A percentile compares a stretch with the other conserved stretches of the same genome.
These are phyloP conservation scores for Cyphomyrus discorhynchus DNA, from an alignment of 2,113 vertebrate genomes.

Conservation along the genomic window DNA sequence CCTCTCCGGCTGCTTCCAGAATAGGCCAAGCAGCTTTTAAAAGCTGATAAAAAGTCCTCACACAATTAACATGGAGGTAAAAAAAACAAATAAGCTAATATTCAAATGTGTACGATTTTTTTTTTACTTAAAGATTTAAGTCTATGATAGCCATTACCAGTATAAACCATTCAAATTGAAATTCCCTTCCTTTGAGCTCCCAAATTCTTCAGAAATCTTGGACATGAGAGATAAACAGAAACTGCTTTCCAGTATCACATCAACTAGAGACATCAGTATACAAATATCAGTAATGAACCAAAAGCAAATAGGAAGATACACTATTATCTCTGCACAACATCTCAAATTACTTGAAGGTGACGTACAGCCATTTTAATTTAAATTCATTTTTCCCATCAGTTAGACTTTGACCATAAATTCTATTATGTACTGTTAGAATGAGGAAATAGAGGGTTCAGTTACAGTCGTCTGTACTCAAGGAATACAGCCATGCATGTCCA, in stretches of 20 bases:
- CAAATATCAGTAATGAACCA: background rate
- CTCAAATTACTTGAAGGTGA: background rate
- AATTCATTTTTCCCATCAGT: background rate
- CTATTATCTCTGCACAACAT: background rate
- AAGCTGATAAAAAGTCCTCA: background rate
- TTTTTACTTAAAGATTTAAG: background rate
- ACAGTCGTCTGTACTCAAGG: background rate
- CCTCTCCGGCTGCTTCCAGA: slow-evolving; percentile 31
- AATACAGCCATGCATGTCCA: background rate
- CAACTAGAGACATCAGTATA: background rate
- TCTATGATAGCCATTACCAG: no score
- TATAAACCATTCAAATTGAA: background rate
- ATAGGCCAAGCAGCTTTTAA: background rate
- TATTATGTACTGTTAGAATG: background rate
- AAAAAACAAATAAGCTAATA: background rate
- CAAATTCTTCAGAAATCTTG: background rate
- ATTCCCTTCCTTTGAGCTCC: background rate
- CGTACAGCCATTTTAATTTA: background rate
- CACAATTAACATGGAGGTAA: background rate
- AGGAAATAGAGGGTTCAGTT: background rate
- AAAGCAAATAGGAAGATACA: background rate
- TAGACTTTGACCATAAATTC: background rate
- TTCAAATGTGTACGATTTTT: background rate
- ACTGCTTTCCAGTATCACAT: background rate
- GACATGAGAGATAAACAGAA: background rate